Evolutionary conservation across 1,140 invertebrate species (phyloP).

Genomic region (Himalopsyche phryganea): DNA sequence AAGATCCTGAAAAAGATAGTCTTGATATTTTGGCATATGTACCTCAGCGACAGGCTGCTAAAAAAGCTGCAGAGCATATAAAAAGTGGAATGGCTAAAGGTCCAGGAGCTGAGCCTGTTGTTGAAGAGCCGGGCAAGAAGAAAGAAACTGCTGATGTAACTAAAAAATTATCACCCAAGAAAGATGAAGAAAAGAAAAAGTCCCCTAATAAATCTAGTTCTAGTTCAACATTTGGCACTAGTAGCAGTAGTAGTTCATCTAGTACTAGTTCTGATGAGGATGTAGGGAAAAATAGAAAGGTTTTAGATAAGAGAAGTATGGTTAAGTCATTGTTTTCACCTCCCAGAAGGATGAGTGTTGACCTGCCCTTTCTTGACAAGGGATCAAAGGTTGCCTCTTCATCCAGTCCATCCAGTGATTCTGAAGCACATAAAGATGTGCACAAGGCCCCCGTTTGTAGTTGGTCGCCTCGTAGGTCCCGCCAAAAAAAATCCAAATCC

Average conservation of each 20-base stretch:
- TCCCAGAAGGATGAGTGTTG: slow-evolving; percentile 48
- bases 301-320: slow-evolving; percentile 40
- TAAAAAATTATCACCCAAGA: slow-evolving; percentile 45
- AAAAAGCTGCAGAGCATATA: slow-evolving; percentile 85
- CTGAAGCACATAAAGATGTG: slow-evolving; percentile 47
- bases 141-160: slow-evolving; percentile 41
- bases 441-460: slow-evolving; percentile 42
- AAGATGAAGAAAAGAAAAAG: slow-evolving; percentile 44
- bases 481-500: slow-evolving; percentile 43
- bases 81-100: slow-evolving; percentile 74
- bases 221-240: slow-evolving; percentile 48
- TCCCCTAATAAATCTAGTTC: slow-evolving; percentile 44
- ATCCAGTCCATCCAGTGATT: slow-evolving; percentile 53
- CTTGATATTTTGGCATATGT: slow-evolving; percentile 79
- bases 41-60: slow-evolving; percentile 84
- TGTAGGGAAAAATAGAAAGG: slow-evolving; percentile 42
- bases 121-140: slow-evolving; percentile 48
- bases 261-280: slow-evolving; percentile 51
- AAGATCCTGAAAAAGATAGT: slow-evolving; percentile 58
- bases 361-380: slow-evolving; percentile 62
- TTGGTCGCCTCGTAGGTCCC: slow-evolving; percentile 42
- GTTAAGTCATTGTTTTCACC: slow-evolving; percentile 49
- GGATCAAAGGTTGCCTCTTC: slow-evolving; percentile 53
- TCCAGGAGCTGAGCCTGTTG: slow-evolving; percentile 45
- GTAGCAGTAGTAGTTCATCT: slow-evolving; percentile 50